Conservation (phyloP, 2,888 invertebrate species). For the Bombylius major region DNA sequence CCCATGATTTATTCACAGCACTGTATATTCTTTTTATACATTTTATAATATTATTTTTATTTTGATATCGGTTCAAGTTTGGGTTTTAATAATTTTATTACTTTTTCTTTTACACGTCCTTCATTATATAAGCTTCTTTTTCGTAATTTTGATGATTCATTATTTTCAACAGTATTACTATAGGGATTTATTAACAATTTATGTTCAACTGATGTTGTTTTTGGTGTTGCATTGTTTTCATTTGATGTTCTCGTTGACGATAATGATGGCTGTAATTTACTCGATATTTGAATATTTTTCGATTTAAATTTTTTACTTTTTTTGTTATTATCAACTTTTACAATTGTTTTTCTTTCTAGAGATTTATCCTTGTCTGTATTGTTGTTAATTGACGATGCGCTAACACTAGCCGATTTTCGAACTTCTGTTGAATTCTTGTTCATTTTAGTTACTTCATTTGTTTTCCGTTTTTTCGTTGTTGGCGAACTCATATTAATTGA, state of each 20-base stretch:
- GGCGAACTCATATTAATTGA: background rate
- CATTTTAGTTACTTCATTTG: background rate
- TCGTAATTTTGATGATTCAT: background rate
- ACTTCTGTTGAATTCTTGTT: no score
- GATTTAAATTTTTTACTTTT: background rate
- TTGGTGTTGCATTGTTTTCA: background rate
- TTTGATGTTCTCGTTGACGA: no score
- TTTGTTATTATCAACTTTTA: no score
- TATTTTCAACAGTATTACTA: background rate
- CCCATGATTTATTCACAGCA: no score
- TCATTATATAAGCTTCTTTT: background rate
- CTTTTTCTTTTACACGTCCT: background rate
- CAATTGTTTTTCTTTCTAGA: no score
- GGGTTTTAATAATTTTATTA: background rate
- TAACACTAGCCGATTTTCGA: background rate
- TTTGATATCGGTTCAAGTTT: background rate
- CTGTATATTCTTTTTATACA: no score
- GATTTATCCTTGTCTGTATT: background rate
- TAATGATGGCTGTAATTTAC: background rate
- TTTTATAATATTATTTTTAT: background rate
- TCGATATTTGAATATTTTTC: background rate
- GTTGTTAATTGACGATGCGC: background rate
- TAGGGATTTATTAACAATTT: background rate
- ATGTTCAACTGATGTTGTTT: background rate
- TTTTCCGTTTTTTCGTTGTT: background rate